These are phyloP conservation scores for Sebastes taczanowskii DNA, from an alignment of 2,797 vertebrate species.

Conservation along the genomic window DNA sequence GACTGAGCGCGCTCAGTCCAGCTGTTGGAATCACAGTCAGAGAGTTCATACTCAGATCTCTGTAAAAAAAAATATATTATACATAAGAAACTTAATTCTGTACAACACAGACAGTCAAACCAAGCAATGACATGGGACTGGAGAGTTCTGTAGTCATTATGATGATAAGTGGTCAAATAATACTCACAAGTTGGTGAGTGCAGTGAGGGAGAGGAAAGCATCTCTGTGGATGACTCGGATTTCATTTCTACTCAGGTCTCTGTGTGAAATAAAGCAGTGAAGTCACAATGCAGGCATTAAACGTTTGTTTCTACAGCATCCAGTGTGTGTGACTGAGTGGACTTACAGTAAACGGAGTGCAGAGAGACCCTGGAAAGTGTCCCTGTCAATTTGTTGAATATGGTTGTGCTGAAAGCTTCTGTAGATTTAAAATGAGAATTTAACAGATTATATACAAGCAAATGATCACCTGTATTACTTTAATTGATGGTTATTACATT, in stretches of 20 bases:
- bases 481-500: not conserved
- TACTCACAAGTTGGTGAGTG: constrained; percentile 96
- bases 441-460: not conserved
- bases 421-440: constrained; percentile 44
- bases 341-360: constrained; percentile 93
- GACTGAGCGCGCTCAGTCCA: constrained; percentile 89
- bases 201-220: constrained; percentile 87
- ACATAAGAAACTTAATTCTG: not conserved
- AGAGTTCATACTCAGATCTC: constrained; percentile 94
- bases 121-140: not conserved
- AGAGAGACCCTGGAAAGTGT: constrained; percentile 90
- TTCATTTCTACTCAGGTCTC: constrained; percentile 94
- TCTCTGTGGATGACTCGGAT: constrained; percentile 90
- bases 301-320: not conserved
- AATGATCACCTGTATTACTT: too few relatives aligned
- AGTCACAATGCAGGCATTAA: constrained; percentile 10
- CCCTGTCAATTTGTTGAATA: constrained; percentile 87
- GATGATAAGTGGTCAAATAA: not conserved
- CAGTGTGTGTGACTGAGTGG: not conserved
- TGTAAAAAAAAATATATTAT: constrained; percentile 64
- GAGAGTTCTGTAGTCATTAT: not conserved
- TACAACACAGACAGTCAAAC: not conserved
- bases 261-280: constrained; percentile 67
- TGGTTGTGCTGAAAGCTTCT: constrained; percentile 95
- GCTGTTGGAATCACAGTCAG: constrained; percentile 86